Base-by-base conservation (phyloP, 2,888 invertebrate genomes). In the Pogonocherus hispidulus region DNA sequence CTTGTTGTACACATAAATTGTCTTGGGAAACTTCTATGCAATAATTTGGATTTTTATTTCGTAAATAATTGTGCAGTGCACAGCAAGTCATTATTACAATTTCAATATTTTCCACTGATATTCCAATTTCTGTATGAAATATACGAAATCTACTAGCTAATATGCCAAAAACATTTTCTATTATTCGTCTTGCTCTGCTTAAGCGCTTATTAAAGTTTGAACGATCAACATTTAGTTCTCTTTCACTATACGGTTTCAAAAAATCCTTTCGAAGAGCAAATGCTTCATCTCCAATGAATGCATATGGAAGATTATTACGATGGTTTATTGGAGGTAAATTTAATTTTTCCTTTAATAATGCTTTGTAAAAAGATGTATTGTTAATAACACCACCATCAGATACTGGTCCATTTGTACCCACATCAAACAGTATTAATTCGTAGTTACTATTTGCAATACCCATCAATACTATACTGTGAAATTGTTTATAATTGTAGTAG, bases 401-500 rank as follows among this genome's bases (percentile, higher is more conserved):
- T 51, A 71, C 63, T 63, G 69, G 44, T 16, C 78, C 74, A 63
- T 78, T 75, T 23, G 62, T 72, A 27, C 73, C 72, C 52, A 77
- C 64, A 68, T 76, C 23, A 47, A 55, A 51, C 57, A 71, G 55
- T 49, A 78, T 60, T 54, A 78, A 78, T 64, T 66, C 63, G 54
- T 74, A 77, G 27, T 76, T 71, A 23, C 72, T 71, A 67, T 71
- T 69, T 9, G 22, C 55, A 32, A 71, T 67, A 23, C 63, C 75
- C 73, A 71, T 62, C 62, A 66, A 32, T 68, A 75, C 70, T 46
- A 75, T 63, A 70, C 70, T 75, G 51, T 73, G 70, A 46, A 47
- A 54, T 14, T 55, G 54, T 72, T 79, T 78, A 57, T 79, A 79
- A 65, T 78, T 79, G 35, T 60, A 79, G 73, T 60, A 79, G 60